phyloP scores from a whole-genome alignment of 2,113 vertebrate genomes.

The Camelus dromedarius region DNA sequence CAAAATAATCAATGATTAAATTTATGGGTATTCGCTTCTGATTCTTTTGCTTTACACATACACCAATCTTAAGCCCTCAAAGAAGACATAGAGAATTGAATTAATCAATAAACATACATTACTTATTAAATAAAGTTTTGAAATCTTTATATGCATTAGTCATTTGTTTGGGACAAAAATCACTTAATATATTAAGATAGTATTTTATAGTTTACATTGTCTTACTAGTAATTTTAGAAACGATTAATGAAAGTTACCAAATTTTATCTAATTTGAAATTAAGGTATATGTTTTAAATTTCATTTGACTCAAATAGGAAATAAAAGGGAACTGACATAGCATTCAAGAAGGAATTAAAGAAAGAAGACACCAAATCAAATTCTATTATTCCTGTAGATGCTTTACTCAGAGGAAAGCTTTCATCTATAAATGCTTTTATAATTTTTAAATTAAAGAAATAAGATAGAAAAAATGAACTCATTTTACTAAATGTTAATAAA shows the following conservation, averaged over 20 bases:
- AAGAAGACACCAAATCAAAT: not conserved
- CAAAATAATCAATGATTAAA: not conserved
- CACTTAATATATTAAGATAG: not conserved
- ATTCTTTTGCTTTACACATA: not conserved
- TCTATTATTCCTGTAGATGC: not conserved
- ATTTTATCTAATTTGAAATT: not conserved
- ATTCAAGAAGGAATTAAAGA: not conserved
- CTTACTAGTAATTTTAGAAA: not conserved
- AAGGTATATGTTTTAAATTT: not conserved
- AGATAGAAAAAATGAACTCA: not conserved
- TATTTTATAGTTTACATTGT: not conserved
- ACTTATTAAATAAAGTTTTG: not conserved
- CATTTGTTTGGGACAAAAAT: not conserved
- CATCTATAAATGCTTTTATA: not conserved
- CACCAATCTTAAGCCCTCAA: not conserved
- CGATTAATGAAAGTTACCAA: not conserved
- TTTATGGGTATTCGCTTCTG: not conserved
- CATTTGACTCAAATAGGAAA: not conserved
- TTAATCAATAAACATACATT: not conserved
- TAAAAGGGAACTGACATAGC: not conserved
- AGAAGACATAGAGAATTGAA: not conserved
- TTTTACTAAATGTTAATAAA: conserved; percentile 3
- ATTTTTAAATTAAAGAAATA: not conserved
- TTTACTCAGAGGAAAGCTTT: not conserved
- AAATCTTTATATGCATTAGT: not conserved